Evolutionary conservation across 2,888 invertebrate genomes (phyloP).

Genomic region (Conomelus anceps): DNA sequence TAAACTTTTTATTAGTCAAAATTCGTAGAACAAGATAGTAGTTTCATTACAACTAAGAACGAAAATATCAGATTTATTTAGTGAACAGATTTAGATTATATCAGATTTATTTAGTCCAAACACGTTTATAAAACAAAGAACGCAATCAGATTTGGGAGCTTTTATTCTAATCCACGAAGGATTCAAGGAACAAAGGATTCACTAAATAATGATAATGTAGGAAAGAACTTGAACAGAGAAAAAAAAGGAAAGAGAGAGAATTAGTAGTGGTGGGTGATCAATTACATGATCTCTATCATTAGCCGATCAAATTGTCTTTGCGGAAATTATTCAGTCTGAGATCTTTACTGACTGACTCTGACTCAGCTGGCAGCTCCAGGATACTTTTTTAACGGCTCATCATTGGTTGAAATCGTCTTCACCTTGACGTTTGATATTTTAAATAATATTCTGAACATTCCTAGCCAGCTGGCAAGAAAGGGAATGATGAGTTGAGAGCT

Average conservation of each 20-base stretch:
- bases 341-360: neutral
- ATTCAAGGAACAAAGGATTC: neutral
- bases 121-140: too few species aligned
- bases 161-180: neutral
- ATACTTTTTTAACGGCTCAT: neutral
- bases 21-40: too few species aligned
- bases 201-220: too few species aligned
- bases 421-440: neutral
- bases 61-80: too few species aligned
- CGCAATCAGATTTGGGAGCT: too few species aligned
- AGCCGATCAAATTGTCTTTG: neutral
- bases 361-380: neutral
- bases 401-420: neutral
- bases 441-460: neutral
- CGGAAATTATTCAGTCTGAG: neutral
- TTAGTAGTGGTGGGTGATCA: neutral
- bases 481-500: neutral
- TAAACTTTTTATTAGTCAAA: too few species aligned
- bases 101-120: too few species aligned
- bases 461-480: neutral
- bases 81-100: too few species aligned
- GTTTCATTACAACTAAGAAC: too few species aligned
- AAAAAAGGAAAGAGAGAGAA: too few species aligned
- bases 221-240: too few species aligned
- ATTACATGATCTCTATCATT: neutral